Evolutionary conservation across 2,888 invertebrate genomes (phyloP), one percentile per base, ranked within the genome.

Genomic region (Graphium colonna): DNA sequence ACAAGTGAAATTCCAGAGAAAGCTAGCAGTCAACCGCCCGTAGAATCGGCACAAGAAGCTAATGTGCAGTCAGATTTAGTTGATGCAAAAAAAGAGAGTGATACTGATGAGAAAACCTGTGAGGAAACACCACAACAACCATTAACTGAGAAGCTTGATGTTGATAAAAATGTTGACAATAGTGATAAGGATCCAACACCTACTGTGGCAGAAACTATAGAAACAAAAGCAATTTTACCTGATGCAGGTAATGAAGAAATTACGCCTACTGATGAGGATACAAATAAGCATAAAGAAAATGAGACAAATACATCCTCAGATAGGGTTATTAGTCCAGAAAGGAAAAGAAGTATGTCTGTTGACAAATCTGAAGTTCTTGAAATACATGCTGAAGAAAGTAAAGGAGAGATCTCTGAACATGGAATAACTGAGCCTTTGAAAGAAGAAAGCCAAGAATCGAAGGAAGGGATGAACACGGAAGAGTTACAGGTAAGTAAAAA

Each of bases 341-440:
- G 66, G n/a, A 64, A 73, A 55, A 69, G 74, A 54, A 79, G 79
- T 56, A 61, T 64, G 39, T 77, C 78, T 44, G 63, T 75, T 49
- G 86, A 86, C 48, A 82, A 82, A 62, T 83, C 81, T 9, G 86
- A 85, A 68, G 69, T 83, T 56, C 63, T 85, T 52, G 84, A 83
- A 65, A 59, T 84, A 56, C 86, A 87, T 62, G 73, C 77, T 40
- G 84, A 86, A 15, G 83, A 84, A 33, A 81, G 69, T 55, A 80
- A 76, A 64, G 73, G 69, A 66, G 84, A 83, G 57, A 70, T 71
- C 54, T 73, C 72, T 53, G 79, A 82, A 51, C 66, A 69, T 58
- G 75, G 74, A 59, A 63, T 63, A n/a, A 66, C 57, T 45, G 76
- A 81, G 58, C 56, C 67, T 28, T 73, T 74, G 51, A 68, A 63